phyloP scores from a whole-genome alignment of 2,113 vertebrate genomes.

The Martes martes region DNA sequence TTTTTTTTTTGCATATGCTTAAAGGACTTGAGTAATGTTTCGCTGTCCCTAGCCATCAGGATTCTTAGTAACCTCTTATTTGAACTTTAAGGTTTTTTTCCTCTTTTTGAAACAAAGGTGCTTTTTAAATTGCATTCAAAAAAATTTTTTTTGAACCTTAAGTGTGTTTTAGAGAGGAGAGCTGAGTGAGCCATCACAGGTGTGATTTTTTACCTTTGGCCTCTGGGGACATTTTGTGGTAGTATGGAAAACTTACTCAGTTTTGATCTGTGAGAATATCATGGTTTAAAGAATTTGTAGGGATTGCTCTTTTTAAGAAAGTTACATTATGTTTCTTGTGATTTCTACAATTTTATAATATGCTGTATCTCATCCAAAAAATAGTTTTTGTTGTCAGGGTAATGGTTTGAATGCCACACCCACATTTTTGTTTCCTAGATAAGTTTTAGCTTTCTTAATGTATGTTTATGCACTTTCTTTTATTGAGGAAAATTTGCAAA shows the following conservation, averaged over 20 bases:
- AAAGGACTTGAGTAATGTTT: conserved; percentile 6
- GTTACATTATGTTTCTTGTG: not conserved
- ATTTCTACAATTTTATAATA: conserved; percentile 30
- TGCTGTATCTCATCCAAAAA: not conserved
- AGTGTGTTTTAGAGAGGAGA: not conserved
- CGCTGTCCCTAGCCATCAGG: not conserved
- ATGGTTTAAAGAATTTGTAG: conserved; percentile 32
- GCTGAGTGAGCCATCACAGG: not conserved
- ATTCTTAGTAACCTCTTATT: conserved; percentile 5
- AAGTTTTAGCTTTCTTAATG: conserved; percentile 24
- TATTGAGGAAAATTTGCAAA: conserved; percentile 11
- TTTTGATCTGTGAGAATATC: not conserved
- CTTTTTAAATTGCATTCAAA: not conserved
- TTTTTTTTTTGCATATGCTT: not conserved
- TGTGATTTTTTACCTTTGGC: not conserved
- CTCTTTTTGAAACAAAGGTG: not conserved
- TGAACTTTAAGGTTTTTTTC: not conserved
- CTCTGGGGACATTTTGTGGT: not conserved
- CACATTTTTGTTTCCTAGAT: conserved; percentile 25
- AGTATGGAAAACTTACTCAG: not conserved
- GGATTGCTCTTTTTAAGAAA: not conserved
- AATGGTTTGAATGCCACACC: conserved; percentile 11
- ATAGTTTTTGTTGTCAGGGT: not conserved
- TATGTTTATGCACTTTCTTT: not conserved
- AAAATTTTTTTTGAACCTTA: not conserved